Base-by-base conservation (phyloP, 2,797 vertebrate species). In the Coendou prehensilis region DNA sequence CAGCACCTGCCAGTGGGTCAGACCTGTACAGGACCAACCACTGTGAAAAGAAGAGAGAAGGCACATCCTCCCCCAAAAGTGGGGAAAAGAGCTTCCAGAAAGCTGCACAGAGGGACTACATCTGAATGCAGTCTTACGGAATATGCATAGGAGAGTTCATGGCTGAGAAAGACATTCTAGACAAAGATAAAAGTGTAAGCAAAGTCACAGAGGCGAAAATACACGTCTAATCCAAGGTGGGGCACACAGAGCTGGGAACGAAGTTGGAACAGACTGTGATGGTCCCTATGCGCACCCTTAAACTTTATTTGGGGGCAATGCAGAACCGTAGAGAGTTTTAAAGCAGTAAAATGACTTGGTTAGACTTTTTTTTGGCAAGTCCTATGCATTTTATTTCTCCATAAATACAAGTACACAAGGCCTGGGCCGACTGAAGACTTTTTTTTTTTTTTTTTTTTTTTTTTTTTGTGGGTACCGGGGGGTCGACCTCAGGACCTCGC, bases 311-410 rank as follows among this genome's bases (percentile, higher is more conserved):
- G 56, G 73, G 73, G 37, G 63, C n/a, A 81, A 50, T 1, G 2
- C 61, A 80, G 61, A 93, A 67, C 57, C 52, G 45, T 2, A 75
- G 61, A 81, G 47, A 59, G 28, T 76, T 92, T 96, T 84, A n/a
- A 96, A 97, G 87, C 75, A 93, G 80, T 28, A 47, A 63, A 94
- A 89, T 89, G 59, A 85, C 28, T 97, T 81, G 63, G 82, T 45
- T 57, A 26, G 71, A 75, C 37, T 26, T 22, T 73, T 22, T 41
- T 45, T 45, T 47, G 6, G 5, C 26, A 47, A 75, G 41, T 30
- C 13, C 45, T 75, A 8, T 75, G 45, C 23, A 75, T 75, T 50
- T 75, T 47, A 75, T 75, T 75, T 50, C 73, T 50, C 73, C 23
- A 75, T 50, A 75, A 47, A 75, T 75, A 50, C 6, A 47, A 75